Evolutionary conservation across 2,113 vertebrate species (phyloP), one percentile per base, ranked within the genome.

Genomic region (Serilophus lunatus): DNA sequence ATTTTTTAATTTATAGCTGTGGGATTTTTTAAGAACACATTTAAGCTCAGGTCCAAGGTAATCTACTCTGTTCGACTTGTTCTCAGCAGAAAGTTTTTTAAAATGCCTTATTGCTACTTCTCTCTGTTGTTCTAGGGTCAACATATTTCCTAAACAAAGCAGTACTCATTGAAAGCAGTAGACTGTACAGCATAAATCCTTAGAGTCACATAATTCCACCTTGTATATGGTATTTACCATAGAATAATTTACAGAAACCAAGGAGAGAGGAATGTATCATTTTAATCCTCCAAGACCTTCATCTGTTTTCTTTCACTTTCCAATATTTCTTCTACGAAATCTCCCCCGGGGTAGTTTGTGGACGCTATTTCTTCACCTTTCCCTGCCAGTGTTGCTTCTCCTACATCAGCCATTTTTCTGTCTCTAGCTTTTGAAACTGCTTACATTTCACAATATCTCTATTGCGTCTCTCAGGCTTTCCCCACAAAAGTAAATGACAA

Each of bases 141-240:
- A 79, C 81, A 42, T 82, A 89, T 92, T 96, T 95, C 89, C 88
- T 92, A 91, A 95, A 92, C 70, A 93, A 92, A 94, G 65, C 61
- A 87, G 54, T 42, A 92, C 66, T 90, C 66, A 65, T 17, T 79
- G 87, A 91, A 85, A 93, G 49, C 70, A 82, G 57, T 71, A 79
- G 77, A 56, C 51, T 94, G 80, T 82, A 79, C 36, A 87, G 53
- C 31, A 91, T 82, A 95, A 95, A 95, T 86, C 74, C 86, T 86
- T 79, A 9, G 24, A 82, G 86, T 54, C 61, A 35, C 23, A 86
- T 80, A 68, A 84, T 88, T 85, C 65, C n/a, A 63, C 36, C 31
- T 68, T 49, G 18, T 83, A 45, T 86, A 64, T 49, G 31, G 42
- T 89, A 85, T 79, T 87, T 83, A 31, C 56, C 75, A 66, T 18